Percentiles rank a stretch among this genome's conserved stretches.
Conservation (phyloP, 2,888 invertebrate species). For the Tiphia femorata region DNA sequence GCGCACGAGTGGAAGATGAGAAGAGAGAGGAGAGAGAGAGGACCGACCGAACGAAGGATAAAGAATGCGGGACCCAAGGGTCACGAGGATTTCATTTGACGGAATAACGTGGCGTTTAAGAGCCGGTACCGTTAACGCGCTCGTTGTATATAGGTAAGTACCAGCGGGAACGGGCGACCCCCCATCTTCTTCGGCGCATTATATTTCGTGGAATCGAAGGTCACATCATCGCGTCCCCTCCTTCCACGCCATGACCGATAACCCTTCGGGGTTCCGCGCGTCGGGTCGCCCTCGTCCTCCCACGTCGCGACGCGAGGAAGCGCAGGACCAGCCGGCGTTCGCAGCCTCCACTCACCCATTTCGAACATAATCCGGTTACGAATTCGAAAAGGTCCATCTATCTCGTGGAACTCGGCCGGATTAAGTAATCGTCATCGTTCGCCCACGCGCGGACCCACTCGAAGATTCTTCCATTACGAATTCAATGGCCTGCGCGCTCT, state of each 20-base stretch:
- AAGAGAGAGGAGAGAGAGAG: slow-evolving; percentile 21
- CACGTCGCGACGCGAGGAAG: too few relatives aligned
- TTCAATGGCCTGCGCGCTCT: too few relatives aligned
- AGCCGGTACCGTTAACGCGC: slow-evolving; percentile 65
- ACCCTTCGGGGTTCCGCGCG: too few relatives aligned
- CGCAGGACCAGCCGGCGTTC: too few relatives aligned
- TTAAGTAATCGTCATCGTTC: too few relatives aligned
- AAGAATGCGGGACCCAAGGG: slow-evolving; percentile 53
- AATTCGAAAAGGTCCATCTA: too few relatives aligned
- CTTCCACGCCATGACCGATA: slow-evolving; percentile 11
- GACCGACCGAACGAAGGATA: slow-evolving; percentile 45
- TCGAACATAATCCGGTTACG: too few relatives aligned
- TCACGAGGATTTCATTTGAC: slow-evolving; percentile 67
- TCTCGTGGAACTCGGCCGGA: too few relatives aligned
- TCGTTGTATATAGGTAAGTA: slow-evolving; percentile 49
- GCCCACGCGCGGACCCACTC: too few relatives aligned
- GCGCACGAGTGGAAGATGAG: slow-evolving; percentile 8
- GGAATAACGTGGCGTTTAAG: slow-evolving; percentile 66
- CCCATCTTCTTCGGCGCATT: slow-evolving; percentile 38
- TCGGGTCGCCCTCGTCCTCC: too few relatives aligned
- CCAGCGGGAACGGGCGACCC: slow-evolving; percentile 46
- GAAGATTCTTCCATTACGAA: too few relatives aligned
- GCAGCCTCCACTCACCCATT: too few relatives aligned
- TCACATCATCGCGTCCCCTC: slow-evolving; percentile 18
- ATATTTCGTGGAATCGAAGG: slow-evolving; percentile 46